Conservation (phyloP, 2,113 vertebrate genomes). For the Sardina pilchardus region DNA sequence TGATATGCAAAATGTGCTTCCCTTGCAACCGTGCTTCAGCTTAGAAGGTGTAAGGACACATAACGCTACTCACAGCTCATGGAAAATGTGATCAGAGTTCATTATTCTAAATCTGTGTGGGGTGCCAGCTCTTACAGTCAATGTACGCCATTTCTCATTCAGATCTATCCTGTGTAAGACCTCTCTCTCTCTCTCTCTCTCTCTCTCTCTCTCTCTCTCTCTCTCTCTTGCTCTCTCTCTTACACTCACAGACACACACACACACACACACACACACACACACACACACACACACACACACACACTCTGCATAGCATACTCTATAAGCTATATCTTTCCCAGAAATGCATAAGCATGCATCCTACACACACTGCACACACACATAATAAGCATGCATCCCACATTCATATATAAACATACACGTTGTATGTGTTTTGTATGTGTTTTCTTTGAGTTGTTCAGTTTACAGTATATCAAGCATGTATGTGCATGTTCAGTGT, state of each 20-base stretch:
- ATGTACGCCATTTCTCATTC: neutral
- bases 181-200: neutral
- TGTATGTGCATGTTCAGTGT: neutral
- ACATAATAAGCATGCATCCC: neutral
- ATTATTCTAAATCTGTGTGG: constrained; percentile 33
- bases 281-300: constrained; percentile 24
- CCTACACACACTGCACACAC: neutral
- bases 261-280: constrained; percentile 24
- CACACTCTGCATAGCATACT: neutral
- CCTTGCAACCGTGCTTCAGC: too few species aligned
- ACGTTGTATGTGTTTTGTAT: neutral
- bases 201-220: too few species aligned
- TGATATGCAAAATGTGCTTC: too few species aligned
- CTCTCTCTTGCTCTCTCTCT: constrained; percentile 29
- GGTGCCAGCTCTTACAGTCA: constrained; percentile 50
- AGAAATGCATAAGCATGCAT: too few species aligned
- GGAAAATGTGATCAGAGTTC: neutral
- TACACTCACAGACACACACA: constrained; percentile 33
- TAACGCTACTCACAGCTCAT: too few species aligned
- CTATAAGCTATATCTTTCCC: too few species aligned
- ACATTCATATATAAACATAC: neutral
- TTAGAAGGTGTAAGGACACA: too few species aligned
- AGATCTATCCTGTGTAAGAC: neutral
- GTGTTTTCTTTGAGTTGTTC: neutral
- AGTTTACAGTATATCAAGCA: neutral